Evolutionary conservation across 2,888 invertebrate species (phyloP).

Genomic region (Machimus rusticus): DNA sequence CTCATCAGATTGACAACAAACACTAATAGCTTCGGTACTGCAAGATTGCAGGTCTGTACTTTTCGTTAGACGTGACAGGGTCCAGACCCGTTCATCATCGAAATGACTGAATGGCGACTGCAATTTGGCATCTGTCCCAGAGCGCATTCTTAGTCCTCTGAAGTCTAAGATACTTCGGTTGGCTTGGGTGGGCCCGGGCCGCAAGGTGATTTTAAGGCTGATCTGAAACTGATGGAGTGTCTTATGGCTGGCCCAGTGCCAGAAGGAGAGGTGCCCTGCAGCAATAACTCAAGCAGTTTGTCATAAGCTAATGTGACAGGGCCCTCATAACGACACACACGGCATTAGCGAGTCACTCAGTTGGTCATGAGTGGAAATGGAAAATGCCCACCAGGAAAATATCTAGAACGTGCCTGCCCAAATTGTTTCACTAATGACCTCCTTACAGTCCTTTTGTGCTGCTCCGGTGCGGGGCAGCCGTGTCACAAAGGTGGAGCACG

Average conservation of each 20-base stretch:
- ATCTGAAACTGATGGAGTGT: background rate
- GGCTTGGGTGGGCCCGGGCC: background rate
- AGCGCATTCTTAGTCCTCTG: background rate
- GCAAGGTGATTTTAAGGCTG: conserved; percentile 2
- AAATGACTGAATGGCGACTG: background rate
- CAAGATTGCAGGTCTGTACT: background rate
- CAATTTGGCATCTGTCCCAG: background rate
- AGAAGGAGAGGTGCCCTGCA: background rate
- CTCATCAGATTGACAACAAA: background rate
- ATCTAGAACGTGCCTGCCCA: background rate
- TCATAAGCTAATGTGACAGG: background rate
- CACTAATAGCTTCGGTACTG: background rate
- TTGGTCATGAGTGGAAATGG: background rate
- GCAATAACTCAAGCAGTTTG: background rate
- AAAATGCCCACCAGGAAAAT: background rate
- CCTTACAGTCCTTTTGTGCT: background rate
- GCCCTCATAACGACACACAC: background rate
- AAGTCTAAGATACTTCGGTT: background rate
- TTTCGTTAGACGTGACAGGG: background rate
- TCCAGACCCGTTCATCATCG: conserved; percentile 12
- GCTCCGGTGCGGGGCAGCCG: background rate
- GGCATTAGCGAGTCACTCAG: background rate
- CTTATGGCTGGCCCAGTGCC: background rate
- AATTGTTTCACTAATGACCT: background rate
- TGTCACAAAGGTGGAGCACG: background rate